Conservation (phyloP, 2,113 vertebrate genomes). For the Tetrax tetrax region DNA sequence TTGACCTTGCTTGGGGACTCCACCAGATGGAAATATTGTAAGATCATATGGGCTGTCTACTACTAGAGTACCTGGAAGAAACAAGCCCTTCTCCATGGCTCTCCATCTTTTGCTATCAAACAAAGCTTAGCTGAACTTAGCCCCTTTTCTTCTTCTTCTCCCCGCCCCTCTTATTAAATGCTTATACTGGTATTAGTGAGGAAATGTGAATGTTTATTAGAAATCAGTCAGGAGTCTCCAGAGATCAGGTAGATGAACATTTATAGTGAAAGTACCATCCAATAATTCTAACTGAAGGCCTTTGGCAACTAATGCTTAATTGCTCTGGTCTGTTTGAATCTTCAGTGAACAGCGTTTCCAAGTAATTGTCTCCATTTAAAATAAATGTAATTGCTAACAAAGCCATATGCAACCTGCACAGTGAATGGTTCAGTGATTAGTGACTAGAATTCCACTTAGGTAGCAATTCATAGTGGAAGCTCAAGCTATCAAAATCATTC, state of each 20-base stretch:
- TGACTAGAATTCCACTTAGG: constrained; percentile 52
- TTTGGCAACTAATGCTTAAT: constrained; percentile 40
- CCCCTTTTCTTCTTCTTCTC: background rate
- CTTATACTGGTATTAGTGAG: background rate
- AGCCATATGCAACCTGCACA: constrained; percentile 19
- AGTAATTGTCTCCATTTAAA: constrained; percentile 40
- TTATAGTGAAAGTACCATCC: background rate
- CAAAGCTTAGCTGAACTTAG: background rate
- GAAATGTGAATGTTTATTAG: background rate
- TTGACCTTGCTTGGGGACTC: background rate
- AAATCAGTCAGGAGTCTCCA: background rate
- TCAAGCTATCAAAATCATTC: constrained; percentile 28
- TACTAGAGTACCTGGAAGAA: background rate
- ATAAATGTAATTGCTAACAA: constrained; percentile 57
- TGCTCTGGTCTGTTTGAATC: constrained; percentile 48
- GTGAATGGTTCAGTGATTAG: constrained; percentile 54
- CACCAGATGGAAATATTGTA: background rate
- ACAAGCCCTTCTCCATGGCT: background rate
- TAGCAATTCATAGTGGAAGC: background rate
- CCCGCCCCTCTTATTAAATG: background rate
- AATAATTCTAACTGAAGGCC: background rate
- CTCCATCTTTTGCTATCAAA: background rate
- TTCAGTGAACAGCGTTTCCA: constrained; percentile 33
- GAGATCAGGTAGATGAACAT: background rate
- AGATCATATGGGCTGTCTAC: background rate